A percentile compares a stretch with the other conserved stretches of the same genome.
Conservation (phyloP, 2,797 vertebrate species). For the Spondyliosoma cantharus region DNA sequence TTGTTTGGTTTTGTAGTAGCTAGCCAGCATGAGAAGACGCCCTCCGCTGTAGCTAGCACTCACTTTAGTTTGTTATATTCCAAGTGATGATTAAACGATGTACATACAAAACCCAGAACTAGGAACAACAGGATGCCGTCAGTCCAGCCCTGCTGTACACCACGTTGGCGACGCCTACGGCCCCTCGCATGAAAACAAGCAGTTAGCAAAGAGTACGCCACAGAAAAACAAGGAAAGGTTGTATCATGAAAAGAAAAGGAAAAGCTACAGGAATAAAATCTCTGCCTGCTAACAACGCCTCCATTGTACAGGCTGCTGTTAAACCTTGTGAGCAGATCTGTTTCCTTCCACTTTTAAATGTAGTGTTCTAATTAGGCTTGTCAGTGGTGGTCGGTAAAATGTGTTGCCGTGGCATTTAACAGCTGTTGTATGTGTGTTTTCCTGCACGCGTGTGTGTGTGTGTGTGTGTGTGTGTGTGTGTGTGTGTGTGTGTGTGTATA, state of each 20-base stretch:
- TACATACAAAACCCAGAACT: too few species aligned
- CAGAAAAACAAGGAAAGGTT: not conserved
- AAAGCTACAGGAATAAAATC: not conserved
- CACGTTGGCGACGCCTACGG: too few species aligned
- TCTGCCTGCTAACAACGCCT: slow-evolving; percentile 2
- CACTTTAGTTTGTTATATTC: too few species aligned
- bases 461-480: too few species aligned
- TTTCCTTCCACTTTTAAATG: slow-evolving; percentile 23
- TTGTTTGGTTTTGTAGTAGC: too few species aligned
- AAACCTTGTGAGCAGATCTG: slow-evolving; percentile 9
- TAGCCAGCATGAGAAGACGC: too few species aligned
- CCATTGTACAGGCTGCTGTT: slow-evolving; percentile 1
- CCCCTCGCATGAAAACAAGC: not conserved
- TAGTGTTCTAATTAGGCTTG: slow-evolving; percentile 52
- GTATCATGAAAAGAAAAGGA: not conserved
- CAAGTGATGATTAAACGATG: too few species aligned
- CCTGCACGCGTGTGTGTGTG: too few species aligned
- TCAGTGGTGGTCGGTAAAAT: slow-evolving; percentile 42
- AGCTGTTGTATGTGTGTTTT: slow-evolving; percentile 51
- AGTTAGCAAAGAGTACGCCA: not conserved
- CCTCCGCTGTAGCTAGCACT: too few species aligned
- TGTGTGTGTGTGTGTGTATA: slow-evolving; percentile 39
- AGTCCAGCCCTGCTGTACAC: too few species aligned
- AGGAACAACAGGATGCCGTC: too few species aligned
- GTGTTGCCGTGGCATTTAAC: slow-evolving; percentile 57